Conservation (phyloP, 2,113 vertebrate species). For the Tringa solitaria region DNA sequence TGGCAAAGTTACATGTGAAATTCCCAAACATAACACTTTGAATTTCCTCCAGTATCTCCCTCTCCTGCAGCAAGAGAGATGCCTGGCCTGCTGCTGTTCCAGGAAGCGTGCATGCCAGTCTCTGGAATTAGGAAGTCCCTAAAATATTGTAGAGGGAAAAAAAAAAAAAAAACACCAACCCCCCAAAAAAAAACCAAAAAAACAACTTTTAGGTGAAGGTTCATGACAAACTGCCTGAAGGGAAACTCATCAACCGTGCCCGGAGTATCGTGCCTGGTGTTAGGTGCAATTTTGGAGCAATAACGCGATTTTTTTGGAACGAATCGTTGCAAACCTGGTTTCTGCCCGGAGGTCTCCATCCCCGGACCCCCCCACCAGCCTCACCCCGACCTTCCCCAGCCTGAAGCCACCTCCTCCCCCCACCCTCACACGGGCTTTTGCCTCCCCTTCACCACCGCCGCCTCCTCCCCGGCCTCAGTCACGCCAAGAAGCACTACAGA, state of each 20-base stretch:
- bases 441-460: not conserved
- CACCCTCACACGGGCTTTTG: not conserved
- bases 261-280: not conserved
- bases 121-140: constrained; percentile 50
- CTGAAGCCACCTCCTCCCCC: not conserved
- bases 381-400: not conserved
- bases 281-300: not conserved
- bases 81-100: constrained; percentile 49
- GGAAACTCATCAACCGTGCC: constrained; percentile 5
- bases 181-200: not conserved
- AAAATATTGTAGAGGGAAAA: not conserved
- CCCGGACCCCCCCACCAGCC: not conserved
- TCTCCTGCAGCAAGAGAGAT: not conserved
- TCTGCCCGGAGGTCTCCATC: not conserved
- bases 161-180: not conserved
- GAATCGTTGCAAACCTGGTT: fast-evolving
- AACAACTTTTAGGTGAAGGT: constrained; percentile 62
- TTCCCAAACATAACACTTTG: not conserved
- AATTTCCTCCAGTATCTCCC: not conserved
- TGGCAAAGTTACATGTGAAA: not conserved
- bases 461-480: not conserved
- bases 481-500: not conserved
- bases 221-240: constrained; percentile 19
- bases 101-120: constrained; percentile 34
- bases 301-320: not conserved